Percentiles rank a stretch among this genome's conserved stretches.
These are phyloP conservation scores for Clarias pachynema DNA, from an alignment of 2,797 vertebrate species.

Conservation along the genomic window DNA sequence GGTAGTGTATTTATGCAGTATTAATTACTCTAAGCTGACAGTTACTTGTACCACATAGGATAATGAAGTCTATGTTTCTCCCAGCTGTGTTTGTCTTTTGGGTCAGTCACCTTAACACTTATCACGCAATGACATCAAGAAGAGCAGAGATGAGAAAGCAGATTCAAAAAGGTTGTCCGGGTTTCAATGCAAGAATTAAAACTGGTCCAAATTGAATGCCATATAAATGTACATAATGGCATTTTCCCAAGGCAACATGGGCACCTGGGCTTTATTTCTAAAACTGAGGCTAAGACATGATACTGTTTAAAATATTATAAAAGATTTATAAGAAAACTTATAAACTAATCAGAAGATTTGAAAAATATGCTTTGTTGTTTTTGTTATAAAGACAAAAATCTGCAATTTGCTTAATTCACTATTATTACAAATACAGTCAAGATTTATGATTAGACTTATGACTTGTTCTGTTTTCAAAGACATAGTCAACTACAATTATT, in stretches of 20 bases:
- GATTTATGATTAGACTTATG: background rate
- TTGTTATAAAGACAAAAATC: background rate
- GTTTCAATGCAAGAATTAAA: background rate
- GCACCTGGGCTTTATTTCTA: background rate
- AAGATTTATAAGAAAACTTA: background rate
- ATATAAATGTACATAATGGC: background rate
- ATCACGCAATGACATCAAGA: conserved; percentile 64
- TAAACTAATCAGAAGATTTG: background rate
- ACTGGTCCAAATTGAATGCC: background rate
- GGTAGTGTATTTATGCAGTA: background rate
- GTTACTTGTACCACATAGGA: background rate
- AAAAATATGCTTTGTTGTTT: background rate
- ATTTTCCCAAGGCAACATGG: background rate
- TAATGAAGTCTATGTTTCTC: background rate
- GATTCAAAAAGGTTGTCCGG: background rate
- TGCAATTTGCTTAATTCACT: background rate
- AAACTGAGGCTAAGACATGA: background rate
- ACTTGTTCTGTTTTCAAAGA: background rate
- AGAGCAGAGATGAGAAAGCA: conserved; percentile 58
- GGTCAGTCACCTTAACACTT: background rate
- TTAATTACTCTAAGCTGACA: background rate
- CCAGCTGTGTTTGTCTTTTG: background rate
- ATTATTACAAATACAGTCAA: background rate
- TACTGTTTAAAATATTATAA: background rate
- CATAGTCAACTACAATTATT: background rate